Conservation (phyloP, 2,113 vertebrate genomes). For the Coturnix japonica region DNA sequence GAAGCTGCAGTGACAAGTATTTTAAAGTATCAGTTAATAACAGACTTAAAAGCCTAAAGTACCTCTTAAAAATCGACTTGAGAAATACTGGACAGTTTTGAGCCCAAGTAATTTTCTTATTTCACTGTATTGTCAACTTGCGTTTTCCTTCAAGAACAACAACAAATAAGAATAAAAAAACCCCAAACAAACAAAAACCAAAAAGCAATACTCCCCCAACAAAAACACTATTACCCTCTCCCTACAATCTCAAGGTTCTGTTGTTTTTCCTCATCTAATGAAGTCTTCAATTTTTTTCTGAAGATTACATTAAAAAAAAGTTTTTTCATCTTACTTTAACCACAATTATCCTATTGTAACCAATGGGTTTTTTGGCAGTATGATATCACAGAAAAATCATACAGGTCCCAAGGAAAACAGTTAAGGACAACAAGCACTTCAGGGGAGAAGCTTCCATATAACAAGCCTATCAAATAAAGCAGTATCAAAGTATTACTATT, state of each 20-base stretch:
- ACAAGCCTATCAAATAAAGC: background rate
- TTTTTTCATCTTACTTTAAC: background rate
- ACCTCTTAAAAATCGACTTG: background rate
- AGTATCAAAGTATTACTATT: background rate
- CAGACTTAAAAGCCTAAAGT: background rate
- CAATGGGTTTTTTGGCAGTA: background rate
- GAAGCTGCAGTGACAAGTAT: background rate
- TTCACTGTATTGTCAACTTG: background rate
- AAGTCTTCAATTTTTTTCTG: background rate
- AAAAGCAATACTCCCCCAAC: background rate
- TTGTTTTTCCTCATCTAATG: background rate
- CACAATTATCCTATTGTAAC: background rate
- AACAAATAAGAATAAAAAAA: background rate
- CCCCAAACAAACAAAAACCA: background rate
- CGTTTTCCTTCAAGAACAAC: background rate
- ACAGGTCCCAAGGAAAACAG: background rate
- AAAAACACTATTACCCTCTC: background rate
- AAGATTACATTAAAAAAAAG: background rate
- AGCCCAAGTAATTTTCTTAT: background rate
- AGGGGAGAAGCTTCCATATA: background rate
- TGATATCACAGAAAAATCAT: background rate
- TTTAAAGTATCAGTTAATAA: background rate
- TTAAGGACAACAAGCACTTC: background rate
- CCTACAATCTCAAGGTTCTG: background rate
- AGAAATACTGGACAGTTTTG: background rate